Conservation (phyloP, 2,888 invertebrate species). For the Caenorhabditis auriculariae region DNA sequence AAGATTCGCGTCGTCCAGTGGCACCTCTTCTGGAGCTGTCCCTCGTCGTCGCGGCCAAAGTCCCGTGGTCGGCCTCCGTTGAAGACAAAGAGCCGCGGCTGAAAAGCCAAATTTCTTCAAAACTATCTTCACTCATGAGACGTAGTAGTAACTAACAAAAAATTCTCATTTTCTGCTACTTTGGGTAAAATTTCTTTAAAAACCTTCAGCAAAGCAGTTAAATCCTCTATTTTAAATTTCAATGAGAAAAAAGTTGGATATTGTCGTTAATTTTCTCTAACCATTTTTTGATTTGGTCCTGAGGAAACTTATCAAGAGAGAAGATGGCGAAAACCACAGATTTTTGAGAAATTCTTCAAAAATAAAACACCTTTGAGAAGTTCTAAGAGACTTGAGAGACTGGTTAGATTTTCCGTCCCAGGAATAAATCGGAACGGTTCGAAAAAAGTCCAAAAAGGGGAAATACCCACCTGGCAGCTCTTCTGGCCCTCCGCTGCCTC, state of each 20-base stretch:
- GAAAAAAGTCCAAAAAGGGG: neutral
- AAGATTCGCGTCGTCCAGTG: constrained; percentile 19
- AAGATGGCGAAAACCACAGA: neutral
- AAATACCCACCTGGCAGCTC: constrained; percentile 5
- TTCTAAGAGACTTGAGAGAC: no score
- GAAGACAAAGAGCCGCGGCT: neutral
- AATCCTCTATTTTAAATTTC: no score
- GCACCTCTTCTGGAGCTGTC: constrained; percentile 2
- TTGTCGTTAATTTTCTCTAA: neutral
- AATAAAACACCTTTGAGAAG: no score
- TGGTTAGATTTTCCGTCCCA: no score
- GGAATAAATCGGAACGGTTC: neutral
- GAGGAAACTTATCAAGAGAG: neutral
- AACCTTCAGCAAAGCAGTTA: no score
- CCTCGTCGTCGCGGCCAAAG: neutral
- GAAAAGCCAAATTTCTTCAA: neutral
- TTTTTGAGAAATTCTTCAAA: neutral
- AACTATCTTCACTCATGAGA: no score
- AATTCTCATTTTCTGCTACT: no score
- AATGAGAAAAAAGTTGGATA: neutral
- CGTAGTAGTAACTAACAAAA: neutral
- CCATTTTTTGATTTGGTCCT: neutral
- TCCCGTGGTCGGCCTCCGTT: constrained; percentile 15
- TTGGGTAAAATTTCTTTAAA: no score
- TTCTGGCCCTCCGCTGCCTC: constrained; percentile 15